Percentiles rank a stretch among this genome's conserved stretches.
phyloP scores from a whole-genome alignment of 2,113 vertebrate species.

The Mus pahari region DNA sequence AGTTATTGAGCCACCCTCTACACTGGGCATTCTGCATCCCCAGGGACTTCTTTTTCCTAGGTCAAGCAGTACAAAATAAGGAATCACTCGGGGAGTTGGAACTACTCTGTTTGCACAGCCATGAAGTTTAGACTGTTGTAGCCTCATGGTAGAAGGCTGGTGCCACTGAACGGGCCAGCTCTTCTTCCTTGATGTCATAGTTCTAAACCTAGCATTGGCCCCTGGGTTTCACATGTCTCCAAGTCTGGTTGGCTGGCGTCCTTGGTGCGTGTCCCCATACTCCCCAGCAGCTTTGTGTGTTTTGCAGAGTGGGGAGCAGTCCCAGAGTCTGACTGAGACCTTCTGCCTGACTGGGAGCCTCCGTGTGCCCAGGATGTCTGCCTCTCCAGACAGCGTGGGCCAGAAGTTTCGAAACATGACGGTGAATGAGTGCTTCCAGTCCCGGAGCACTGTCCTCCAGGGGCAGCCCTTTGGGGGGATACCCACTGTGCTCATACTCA shows the following conservation, averaged over 20 bases:
- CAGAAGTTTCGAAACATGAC: conserved; percentile 86
- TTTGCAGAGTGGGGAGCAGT: conserved; percentile 75
- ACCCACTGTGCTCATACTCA: conserved; percentile 94
- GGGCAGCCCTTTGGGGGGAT: conserved; percentile 95
- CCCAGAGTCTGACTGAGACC: neutral
- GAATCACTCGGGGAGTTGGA: neutral
- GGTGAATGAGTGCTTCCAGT: conserved; percentile 90
- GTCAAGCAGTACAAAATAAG: neutral
- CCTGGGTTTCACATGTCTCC: neutral
- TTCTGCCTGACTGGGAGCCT: neutral
- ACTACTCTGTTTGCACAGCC: accelerated
- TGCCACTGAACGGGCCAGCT: neutral
- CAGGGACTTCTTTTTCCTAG: neutral
- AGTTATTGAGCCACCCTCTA: neutral
- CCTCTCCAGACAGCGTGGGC: conserved; percentile 78
- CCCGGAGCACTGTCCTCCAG: conserved; percentile 93
- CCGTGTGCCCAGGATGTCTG: conserved; percentile 63
- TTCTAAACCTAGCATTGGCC: neutral
- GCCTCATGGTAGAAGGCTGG: neutral
- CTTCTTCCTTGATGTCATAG: neutral
- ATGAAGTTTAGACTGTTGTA: neutral
- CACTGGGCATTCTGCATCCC: neutral
- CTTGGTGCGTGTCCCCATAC: neutral
- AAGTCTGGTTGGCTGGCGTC: too few relatives aligned
- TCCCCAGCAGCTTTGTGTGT: neutral